Evolutionary conservation across 2,888 invertebrate genomes (phyloP).

Genomic region (Phortica okadai): DNA sequence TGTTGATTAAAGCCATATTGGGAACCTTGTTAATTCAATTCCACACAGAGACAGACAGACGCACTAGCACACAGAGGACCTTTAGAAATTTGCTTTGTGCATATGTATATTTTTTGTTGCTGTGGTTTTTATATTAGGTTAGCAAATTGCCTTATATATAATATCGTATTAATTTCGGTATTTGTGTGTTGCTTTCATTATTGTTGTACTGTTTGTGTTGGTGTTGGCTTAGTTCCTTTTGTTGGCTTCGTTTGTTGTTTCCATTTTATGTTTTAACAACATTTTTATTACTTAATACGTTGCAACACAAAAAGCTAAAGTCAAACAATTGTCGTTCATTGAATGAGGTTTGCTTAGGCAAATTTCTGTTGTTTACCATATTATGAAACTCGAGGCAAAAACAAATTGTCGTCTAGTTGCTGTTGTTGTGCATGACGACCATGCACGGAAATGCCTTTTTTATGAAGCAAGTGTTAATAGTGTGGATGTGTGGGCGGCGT

Average conservation of each 20-base stretch:
- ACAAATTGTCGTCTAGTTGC: constrained; percentile 43
- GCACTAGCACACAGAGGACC: too few species aligned
- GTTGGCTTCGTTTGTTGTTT: constrained; percentile 46
- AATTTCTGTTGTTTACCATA: constrained; percentile 41
- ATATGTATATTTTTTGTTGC: constrained; percentile 19
- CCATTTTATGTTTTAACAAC: constrained; percentile 64
- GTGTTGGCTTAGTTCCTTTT: neutral
- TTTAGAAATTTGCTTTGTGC: neutral
- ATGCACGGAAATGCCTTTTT: constrained; percentile 7
- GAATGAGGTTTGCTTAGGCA: constrained; percentile 2
- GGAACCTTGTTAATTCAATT: neutral
- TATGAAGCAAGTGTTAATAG: constrained; percentile 20
- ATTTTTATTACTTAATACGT: constrained; percentile 65
- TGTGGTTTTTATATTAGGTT: constrained; percentile 64
- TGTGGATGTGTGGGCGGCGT: constrained; percentile 5
- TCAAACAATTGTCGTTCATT: constrained; percentile 45
- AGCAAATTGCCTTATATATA: constrained; percentile 63
- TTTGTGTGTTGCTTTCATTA: neutral
- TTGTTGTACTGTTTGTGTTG: neutral
- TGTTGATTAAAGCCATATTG: neutral
- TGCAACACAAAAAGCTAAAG: constrained; percentile 40
- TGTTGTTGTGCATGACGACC: neutral
- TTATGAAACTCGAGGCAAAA: constrained; percentile 38
- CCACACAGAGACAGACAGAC: neutral
- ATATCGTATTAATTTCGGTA: constrained; percentile 55